Evolutionary conservation across 1,140 invertebrate species (phyloP), one percentile per base, ranked within the genome.

Genomic region (Propsilocerus akamusi): DNA sequence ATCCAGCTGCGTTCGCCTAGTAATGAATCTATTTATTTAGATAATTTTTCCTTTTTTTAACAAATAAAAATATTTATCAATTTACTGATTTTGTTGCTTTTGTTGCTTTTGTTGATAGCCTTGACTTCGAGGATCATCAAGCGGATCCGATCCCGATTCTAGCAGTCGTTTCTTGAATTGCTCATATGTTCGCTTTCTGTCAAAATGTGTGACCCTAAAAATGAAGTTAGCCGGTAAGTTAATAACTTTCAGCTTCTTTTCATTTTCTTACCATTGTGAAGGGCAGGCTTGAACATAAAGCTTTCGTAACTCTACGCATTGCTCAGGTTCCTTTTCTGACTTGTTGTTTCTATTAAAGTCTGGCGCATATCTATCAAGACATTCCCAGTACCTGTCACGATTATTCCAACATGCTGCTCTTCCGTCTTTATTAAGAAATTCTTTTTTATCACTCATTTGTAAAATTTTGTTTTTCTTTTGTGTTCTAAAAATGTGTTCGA

Each of bases 381-480:
- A 96, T 55, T 84, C 77, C 88, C 89, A 95, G 65, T 88, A 94
- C 37, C 74, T 69, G 69, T 96, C 90, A 58, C 87, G 74, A 51
- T 81, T 73, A 53, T 69, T 68, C 89, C 90, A 95, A 68, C 92
- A 96, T 58, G 69, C 72, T 60, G 78, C 67, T 56, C 92, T 74
- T 60, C 86, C 76, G 54, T 78, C 73, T 75, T 86, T 92, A 56
- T 71, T 77, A 47, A 86, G 83, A 66, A 87, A 90, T 7, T 41
- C 34, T 17, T 17, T 41, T n/a, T n/a, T n/a, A n/a, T n/a, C n/a
- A n/a, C n/a, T n/a, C n/a, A n/a, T n/a, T n/a, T n/a, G n/a, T n/a
- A n/a, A n/a, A n/a, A n/a, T n/a, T n/a, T n/a, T n/a, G n/a, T n/a
- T n/a, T n/a, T n/a, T n/a, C n/a, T n/a, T n/a, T n/a, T n/a, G n/a